phyloP scores from a whole-genome alignment of 2,797 vertebrate species.

The Pagetopsis macropterus region DNA sequence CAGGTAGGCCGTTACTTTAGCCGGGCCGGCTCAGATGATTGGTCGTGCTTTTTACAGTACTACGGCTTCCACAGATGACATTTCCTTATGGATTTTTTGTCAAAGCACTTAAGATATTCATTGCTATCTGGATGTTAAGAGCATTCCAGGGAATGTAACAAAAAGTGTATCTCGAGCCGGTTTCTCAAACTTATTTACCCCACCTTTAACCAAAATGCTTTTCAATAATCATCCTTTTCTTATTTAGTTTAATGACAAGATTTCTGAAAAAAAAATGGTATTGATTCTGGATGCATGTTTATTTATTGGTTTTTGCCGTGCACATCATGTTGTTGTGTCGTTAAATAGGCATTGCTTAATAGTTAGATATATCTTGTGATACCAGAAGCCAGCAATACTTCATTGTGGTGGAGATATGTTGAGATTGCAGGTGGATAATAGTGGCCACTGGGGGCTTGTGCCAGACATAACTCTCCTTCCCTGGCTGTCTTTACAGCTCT shows the following conservation, averaged over 20 bases:
- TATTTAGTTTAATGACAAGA: conserved; percentile 2
- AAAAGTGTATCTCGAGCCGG: no score
- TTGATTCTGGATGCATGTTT: neutral
- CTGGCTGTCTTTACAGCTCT: conserved; percentile 56
- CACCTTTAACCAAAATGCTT: neutral
- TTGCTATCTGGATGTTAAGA: no score
- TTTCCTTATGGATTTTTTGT: no score
- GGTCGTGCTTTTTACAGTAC: no score
- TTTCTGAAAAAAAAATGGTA: neutral
- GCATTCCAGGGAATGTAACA: no score
- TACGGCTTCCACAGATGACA: no score
- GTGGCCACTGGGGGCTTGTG: conserved; percentile 57
- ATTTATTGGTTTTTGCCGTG: conserved; percentile 6
- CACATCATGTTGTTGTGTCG: neutral
- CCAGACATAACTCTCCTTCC: conserved; percentile 66
- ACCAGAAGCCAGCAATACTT: conserved; percentile 31
- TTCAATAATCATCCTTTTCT: neutral
- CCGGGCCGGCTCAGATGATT: no score
- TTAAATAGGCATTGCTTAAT: conserved; percentile 17
- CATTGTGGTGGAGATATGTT: conserved; percentile 41
- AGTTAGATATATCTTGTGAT: conserved; percentile 29
- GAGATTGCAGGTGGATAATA: conserved; percentile 58
- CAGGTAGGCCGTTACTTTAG: no score
- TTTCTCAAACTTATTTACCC: no score
- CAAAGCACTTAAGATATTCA: no score